A percentile compares a stretch with the other conserved stretches of the same genome.
Evolutionary conservation across 2,888 invertebrate species (phyloP).

Genomic region (Meganola albula): DNA sequence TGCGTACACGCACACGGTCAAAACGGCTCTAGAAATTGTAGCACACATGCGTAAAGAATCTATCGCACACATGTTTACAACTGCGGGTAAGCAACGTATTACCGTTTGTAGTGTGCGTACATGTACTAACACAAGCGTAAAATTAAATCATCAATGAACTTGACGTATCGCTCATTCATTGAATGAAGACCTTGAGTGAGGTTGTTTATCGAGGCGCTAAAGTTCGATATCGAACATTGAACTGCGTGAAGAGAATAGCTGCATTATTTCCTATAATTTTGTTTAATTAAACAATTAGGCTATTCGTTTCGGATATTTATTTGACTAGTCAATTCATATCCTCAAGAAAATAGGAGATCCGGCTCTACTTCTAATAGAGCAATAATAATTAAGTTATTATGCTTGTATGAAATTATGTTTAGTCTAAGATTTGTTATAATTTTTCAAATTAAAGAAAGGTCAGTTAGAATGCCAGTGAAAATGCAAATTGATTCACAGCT

Average conservation of each 20-base stretch:
- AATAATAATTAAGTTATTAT: no score
- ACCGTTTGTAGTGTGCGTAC: conserved; percentile 21
- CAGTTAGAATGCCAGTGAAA: no score
- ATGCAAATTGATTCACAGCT: conserved; percentile 19
- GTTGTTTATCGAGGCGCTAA: conserved; percentile 46
- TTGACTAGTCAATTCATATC: no score
- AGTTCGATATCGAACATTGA: conserved; percentile 52
- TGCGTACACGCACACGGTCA: conserved; percentile 44
- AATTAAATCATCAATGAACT: conserved; percentile 60
- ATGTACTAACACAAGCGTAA: conserved; percentile 32
- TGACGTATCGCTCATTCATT: conserved; percentile 52
- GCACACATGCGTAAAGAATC: conserved; percentile 18
- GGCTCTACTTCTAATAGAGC: no score
- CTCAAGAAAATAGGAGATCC: no score
- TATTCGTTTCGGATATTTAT: no score
- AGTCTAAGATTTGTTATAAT: no score
- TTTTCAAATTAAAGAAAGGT: no score
- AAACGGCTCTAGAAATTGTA: conserved; percentile 27
- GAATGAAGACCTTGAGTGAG: conserved; percentile 60
- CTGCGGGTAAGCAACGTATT: conserved; percentile 12
- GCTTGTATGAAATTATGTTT: no score
- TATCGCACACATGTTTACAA: conserved; percentile 24
- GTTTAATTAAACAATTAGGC: no score
- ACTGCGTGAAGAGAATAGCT: conserved; percentile 36
- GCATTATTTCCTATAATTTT: no score